Evolutionary conservation across 2,888 invertebrate genomes (phyloP), one percentile per base, ranked within the genome.

Genomic region (Yponomeuta malinellus): DNA sequence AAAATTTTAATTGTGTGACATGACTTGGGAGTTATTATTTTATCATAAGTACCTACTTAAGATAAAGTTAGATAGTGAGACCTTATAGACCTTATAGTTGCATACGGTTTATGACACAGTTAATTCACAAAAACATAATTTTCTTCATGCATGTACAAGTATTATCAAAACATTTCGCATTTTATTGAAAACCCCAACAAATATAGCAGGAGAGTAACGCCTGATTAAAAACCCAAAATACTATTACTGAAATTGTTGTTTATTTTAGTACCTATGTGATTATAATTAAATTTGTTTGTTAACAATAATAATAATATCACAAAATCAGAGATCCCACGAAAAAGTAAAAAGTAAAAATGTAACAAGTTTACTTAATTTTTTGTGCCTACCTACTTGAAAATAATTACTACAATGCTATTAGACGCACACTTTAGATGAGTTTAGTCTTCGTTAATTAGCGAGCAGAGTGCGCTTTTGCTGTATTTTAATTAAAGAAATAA

Each of bases 31-130:
- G 52, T 12, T 52, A 52, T 52, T 10, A 52, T 52, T 77, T 78
- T 75, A 75, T 77, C 71, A 78, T 80, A 78, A 78, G 81, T 81
- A 43, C 43, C 43, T 43, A 43, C 8, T 43, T 43, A 79, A 80
- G 76, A 78, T 83, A 83, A 78, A 81, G 78, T 79, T 83, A 81
- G 79, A 87, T 90, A 90, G 88, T 87, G 87, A 89, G 88, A 90
- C 81, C 81, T 82, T 81, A 83, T 78, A 87, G 82, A 82, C 23
- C 74, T 78, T 76, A 78, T 78, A 83, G 81, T 81, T 83, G 83
- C 78, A 85, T 88, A 90, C 89, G 80, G 77, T 80, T 79, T 78
- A 78, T 75, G 2, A 63, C 12, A 31, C 29, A 65, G 33, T 29
- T 10, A 8, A 64, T 65, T 29, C 33, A 65, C 65, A 33, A 33